Conservation (phyloP, 2,888 invertebrate species). For the Branchipolynoe longqiensis region DNA sequence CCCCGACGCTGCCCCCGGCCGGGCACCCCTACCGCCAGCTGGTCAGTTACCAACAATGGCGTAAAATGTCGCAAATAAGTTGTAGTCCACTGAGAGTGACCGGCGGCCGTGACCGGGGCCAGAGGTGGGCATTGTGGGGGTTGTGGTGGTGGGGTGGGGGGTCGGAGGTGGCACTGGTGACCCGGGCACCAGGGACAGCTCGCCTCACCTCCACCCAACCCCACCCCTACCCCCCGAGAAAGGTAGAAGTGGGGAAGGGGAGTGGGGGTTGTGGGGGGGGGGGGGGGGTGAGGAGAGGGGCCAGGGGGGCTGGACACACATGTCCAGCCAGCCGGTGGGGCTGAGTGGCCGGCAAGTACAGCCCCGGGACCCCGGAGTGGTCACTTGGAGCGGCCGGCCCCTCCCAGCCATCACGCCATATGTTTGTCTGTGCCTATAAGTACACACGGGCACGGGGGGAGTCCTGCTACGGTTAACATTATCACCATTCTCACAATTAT, state of each 20-base stretch:
- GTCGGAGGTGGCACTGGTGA: neutral
- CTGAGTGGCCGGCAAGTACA: constrained; percentile 8
- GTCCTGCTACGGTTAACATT: too few species aligned
- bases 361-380: neutral
- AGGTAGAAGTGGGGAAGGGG: too few species aligned
- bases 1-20: neutral
- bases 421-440: constrained; percentile 46
- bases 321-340: constrained; percentile 6
- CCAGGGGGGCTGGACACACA: constrained; percentile 29
- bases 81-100: constrained; percentile 33
- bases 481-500: too few species aligned
- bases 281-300: neutral
- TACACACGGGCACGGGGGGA: neutral
- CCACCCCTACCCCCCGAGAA: neutral
- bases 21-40: constrained; percentile 9
- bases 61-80: constrained; percentile 57
- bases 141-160: neutral
- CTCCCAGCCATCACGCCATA: constrained; percentile 48
- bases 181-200: neutral
- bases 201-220: neutral
- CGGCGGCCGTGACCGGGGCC: constrained; percentile 8
- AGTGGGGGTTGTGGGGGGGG: neutral
- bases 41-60: constrained; percentile 54
- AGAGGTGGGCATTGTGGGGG: neutral
- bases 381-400: neutral